Base-by-base conservation (phyloP, 2,797 vertebrate species). In the Xenops minutus region DNA sequence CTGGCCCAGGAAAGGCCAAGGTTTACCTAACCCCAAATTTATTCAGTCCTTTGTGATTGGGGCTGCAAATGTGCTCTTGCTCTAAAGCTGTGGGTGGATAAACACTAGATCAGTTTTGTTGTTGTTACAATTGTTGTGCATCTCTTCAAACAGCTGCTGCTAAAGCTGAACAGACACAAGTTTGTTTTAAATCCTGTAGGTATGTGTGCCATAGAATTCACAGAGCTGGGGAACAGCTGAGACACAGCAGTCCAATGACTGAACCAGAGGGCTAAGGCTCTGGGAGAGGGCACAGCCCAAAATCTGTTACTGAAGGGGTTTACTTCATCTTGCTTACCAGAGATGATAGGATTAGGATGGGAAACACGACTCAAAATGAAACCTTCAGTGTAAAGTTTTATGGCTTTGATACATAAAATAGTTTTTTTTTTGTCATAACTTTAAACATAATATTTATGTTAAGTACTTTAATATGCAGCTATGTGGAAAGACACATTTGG, bases 181-280 rank as follows among this genome's bases (percentile, higher is more conserved):
- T 34, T 52, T 46, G 14, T 24, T 77, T 56, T 12, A 75, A 43
- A 39, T 75, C 12, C 58, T 61, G 39, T 13, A 78, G 39, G 14
- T n/a, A 23, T 0, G 0, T 16, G 11, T 24, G 34, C 43, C 30
- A 14, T 22, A 43, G 56, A 22, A 43, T 34, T 88, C 12, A 7
- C 19, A n/a, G 76, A 66, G 18, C 26, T 67, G 56, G 23, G 63
- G 79, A 72, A 66, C 5, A 37, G 43, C 21, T 76, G 66, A 43
- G 79, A 61, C 12, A 56, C 24, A 75, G 63, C 52, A 52, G 12
- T 66, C 24, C 46, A 49, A 2, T 15, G 63, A 7, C 2, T 19
- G 59, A 83, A 67, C 21, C 34, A n/a, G 34, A 52, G 19, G 8
- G 8, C 16, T 17, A 21, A 59, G n/a, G 52, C 51, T 63, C 37